Conservation (phyloP, 2,888 invertebrate genomes). For the Sussaba pulchella region DNA sequence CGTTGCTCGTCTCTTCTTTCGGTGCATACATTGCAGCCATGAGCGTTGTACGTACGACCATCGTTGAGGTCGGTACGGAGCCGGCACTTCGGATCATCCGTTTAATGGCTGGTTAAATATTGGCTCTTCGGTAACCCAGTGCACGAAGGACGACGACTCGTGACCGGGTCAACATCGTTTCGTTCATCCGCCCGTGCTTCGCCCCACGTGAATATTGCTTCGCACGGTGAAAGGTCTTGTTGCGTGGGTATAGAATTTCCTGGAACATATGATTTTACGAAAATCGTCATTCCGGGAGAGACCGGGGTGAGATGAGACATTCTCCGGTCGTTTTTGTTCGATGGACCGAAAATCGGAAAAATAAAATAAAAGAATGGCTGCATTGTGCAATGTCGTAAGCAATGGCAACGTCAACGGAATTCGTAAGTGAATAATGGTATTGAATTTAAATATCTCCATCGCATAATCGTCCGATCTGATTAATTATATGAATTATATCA, state of each 20-base stretch:
- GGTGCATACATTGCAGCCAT: neutral
- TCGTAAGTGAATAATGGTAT: no score
- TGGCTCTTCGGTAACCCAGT: slow-evolving; percentile 74
- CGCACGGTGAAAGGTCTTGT: slow-evolving; percentile 41
- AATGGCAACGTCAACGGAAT: no score
- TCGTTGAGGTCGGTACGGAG: neutral
- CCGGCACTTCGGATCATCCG: slow-evolving; percentile 68
- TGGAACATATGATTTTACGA: no score
- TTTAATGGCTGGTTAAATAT: slow-evolving; percentile 79
- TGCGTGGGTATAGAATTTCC: slow-evolving; percentile 4
- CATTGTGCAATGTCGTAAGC: no score
- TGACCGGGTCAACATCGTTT: slow-evolving; percentile 71
- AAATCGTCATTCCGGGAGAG: neutral
- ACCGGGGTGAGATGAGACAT: neutral
- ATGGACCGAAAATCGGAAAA: no score
- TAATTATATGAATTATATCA: no score
- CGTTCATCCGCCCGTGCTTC: slow-evolving; percentile 39
- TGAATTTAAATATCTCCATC: no score
- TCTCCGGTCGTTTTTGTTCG: neutral
- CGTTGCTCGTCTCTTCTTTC: neutral
- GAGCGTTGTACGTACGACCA: neutral
- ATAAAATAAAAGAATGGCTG: no score
- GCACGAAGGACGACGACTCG: slow-evolving; percentile 59
- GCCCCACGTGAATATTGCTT: slow-evolving; percentile 3
- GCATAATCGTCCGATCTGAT: no score